Percentiles rank a stretch among this genome's conserved stretches.
Conservation (phyloP, 2,888 invertebrate genomes). For the Falcaria lacertinaria region DNA sequence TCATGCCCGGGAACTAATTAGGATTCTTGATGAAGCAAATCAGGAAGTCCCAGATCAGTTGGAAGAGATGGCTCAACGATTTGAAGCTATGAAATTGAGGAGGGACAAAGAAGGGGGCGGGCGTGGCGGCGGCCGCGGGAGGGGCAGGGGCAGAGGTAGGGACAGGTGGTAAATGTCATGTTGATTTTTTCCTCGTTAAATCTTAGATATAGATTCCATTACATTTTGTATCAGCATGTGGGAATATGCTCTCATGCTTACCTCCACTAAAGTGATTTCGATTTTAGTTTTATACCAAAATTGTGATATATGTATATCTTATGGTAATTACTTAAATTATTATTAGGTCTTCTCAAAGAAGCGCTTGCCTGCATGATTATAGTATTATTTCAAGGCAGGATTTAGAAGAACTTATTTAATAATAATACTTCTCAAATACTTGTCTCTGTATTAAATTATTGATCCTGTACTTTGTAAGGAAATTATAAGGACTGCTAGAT, state of each 20-base stretch:
- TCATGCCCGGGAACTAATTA: conserved; percentile 89
- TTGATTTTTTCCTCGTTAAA: neutral
- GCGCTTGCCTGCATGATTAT: neutral
- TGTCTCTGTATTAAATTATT: too few relatives aligned
- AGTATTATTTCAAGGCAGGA: too few relatives aligned
- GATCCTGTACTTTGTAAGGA: too few relatives aligned
- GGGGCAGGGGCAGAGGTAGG: conserved; percentile 43
- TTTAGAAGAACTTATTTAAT: too few relatives aligned
- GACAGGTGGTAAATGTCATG: conserved; percentile 40
- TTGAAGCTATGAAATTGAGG: conserved; percentile 83
- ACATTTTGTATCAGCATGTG: neutral
- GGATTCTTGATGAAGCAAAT: conserved; percentile 91
- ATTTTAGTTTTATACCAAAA: neutral
- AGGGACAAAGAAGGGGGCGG: conserved; percentile 76
- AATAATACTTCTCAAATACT: too few relatives aligned
- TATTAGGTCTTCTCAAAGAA: conserved; percentile 2
- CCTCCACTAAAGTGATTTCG: neutral
- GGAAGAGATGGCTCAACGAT: conserved; percentile 86
- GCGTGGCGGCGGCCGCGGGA: conserved; percentile 49
- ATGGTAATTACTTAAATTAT: neutral
- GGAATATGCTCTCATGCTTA: neutral
- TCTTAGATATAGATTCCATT: neutral
- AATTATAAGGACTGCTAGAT: neutral
- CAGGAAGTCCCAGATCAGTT: conserved; percentile 90
- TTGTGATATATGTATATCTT: neutral